A percentile compares a stretch with the other conserved stretches of the same genome.
phyloP scores from a whole-genome alignment of 2,113 vertebrate species.

The Muntiacus reevesi region DNA sequence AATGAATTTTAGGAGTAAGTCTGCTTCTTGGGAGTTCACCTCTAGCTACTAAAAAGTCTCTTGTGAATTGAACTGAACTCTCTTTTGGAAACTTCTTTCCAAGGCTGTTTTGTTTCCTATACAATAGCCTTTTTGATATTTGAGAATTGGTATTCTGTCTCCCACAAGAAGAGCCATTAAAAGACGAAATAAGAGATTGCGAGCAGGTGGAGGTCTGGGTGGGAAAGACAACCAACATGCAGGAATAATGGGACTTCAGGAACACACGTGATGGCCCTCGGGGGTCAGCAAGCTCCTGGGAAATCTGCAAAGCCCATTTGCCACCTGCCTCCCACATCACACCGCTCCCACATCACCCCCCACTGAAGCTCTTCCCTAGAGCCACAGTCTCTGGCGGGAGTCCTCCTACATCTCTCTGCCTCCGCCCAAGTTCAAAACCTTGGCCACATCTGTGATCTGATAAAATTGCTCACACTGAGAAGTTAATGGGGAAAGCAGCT shows the following conservation, averaged over 20 bases:
- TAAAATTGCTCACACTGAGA: not conserved
- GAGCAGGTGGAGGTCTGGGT: accelerated
- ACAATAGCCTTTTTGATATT: not conserved
- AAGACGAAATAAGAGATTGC: accelerated
- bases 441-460: not conserved
- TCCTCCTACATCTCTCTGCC: not conserved
- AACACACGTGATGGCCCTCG: not conserved
- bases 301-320: not conserved
- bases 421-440: not conserved
- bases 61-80: not conserved
- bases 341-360: accelerated
- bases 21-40: not conserved
- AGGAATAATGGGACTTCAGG: not conserved
- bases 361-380: not conserved
- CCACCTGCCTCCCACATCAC: too few relatives aligned
- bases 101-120: not conserved
- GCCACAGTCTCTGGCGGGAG: not conserved
- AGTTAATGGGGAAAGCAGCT: not conserved
- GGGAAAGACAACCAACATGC: not conserved
- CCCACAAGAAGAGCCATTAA: not conserved
- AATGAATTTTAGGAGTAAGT: not conserved
- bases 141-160: not conserved
- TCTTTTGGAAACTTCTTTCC: not conserved
- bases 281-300: not conserved
- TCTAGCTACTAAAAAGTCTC: not conserved